A percentile compares a stretch with the other conserved stretches of the same genome.
These are phyloP conservation scores for Patiria pectinifera DNA, from an alignment of 53 echinoderm and acorn worm species.

Conservation along the genomic window DNA sequence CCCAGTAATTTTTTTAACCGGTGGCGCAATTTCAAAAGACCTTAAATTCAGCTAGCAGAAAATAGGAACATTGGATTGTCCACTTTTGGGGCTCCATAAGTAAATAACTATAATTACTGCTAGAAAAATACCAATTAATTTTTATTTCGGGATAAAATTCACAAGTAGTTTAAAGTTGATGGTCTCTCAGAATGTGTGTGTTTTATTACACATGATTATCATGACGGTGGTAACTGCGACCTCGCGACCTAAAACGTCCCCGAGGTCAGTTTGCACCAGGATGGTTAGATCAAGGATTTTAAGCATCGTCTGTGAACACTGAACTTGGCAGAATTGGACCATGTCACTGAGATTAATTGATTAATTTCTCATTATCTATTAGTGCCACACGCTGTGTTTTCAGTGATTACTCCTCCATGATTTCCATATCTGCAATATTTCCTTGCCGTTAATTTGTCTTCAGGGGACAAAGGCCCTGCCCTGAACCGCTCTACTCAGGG, in stretches of 20 bases:
- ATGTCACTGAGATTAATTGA: constrained; percentile 46
- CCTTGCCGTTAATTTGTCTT: constrained; percentile 6
- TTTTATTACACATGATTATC: too few species aligned
- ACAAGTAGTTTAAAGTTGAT: too few species aligned
- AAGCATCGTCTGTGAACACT: constrained; percentile 3
- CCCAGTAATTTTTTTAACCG: too few species aligned
- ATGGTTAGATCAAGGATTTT: background rate
- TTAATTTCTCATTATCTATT: constrained; percentile 49
- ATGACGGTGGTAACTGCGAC: background rate
- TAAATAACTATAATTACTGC: too few species aligned
- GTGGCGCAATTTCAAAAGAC: too few species aligned
- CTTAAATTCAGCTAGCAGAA: too few species aligned
- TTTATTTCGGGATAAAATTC: too few species aligned
- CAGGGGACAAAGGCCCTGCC: constrained; percentile 23
- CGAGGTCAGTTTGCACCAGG: background rate
- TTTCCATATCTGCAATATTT: constrained; percentile 23
- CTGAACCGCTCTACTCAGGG: constrained; percentile 23
- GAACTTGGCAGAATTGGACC: constrained; percentile 28
- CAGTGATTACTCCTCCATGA: constrained; percentile 30
- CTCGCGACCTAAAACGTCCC: background rate
- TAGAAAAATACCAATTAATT: too few species aligned
- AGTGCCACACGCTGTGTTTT: background rate
- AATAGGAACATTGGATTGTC: too few species aligned
- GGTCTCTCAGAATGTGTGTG: too few species aligned
- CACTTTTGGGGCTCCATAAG: too few species aligned